Evolutionary conservation across 1,140 invertebrate genomes (phyloP).

Genomic region (Dinoponera quadriceps): DNA sequence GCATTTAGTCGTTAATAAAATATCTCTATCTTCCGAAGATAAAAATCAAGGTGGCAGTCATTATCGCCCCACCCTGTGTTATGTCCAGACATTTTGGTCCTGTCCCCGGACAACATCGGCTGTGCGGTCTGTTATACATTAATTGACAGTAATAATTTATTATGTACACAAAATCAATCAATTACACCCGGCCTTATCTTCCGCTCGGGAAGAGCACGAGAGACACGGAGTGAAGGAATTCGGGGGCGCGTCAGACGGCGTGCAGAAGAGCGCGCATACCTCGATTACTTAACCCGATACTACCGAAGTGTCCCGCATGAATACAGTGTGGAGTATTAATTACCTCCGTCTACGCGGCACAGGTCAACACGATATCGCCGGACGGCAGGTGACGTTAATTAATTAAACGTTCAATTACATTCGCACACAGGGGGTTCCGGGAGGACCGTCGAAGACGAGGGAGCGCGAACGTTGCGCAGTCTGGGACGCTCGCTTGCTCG

Average conservation of each 20-base stretch:
- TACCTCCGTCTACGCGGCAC: constrained; percentile 7
- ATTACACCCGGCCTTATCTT: neutral
- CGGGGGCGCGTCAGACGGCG: neutral
- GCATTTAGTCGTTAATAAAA: too few species aligned
- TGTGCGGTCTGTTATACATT: too few species aligned
- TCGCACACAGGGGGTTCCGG: neutral
- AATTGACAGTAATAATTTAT: too few species aligned
- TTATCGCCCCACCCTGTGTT: too few species aligned
- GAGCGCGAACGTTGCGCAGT: constrained; percentile 17
- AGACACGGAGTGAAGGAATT: neutral
- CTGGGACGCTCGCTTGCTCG: constrained; percentile 27
- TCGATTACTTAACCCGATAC: constrained; percentile 27
- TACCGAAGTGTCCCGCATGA: constrained; percentile 9
- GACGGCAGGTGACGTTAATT: constrained; percentile 34
- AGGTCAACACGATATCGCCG: constrained; percentile 17
- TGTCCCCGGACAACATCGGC: too few species aligned
- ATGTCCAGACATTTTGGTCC: too few species aligned
- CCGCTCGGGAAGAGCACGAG: neutral
- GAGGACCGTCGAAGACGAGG: constrained; percentile 28
- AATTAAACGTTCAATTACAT: constrained; percentile 55
- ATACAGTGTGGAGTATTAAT: constrained; percentile 38
- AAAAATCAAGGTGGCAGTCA: too few species aligned
- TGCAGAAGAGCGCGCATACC: neutral
- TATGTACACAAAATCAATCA: neutral
- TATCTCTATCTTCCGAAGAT: too few species aligned